Percentiles rank a stretch among this genome's conserved stretches.
phyloP scores from a whole-genome alignment of 2,113 vertebrate species.

The Glaucomys volans region DNA sequence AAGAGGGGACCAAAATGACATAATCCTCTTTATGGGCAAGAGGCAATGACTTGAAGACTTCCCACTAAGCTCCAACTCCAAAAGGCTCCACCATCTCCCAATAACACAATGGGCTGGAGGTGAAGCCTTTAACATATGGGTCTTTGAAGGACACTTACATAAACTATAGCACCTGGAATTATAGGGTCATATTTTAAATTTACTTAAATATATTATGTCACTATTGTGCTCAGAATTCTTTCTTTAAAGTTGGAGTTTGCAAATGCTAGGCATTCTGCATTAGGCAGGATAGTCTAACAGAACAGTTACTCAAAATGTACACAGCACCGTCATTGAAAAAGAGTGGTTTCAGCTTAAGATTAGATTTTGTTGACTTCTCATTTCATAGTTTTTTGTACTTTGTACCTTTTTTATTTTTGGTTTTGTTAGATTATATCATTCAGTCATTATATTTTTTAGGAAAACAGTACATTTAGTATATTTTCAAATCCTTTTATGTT shows the following conservation, averaged over 20 bases:
- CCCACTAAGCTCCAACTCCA: not conserved
- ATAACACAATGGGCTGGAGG: not conserved
- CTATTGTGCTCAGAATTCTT: not conserved
- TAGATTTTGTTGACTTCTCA: conserved; percentile 26
- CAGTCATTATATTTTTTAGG: conserved; percentile 23
- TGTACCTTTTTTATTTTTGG: not conserved
- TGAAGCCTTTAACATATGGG: not conserved
- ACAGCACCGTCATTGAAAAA: not conserved
- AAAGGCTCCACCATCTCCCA: not conserved
- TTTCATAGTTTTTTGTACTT: not conserved
- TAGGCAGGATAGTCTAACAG: not conserved
- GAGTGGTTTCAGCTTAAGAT: not conserved
- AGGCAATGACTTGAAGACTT: not conserved
- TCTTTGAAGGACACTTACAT: not conserved
- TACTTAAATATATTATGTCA: not conserved
- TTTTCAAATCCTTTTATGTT: conserved; percentile 20
- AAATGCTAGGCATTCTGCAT: not conserved
- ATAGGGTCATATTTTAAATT: not conserved
- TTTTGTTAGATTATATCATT: conserved; percentile 1
- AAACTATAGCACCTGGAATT: not conserved
- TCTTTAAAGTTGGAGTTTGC: not conserved
- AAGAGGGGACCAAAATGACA: not conserved
- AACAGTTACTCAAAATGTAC: not conserved
- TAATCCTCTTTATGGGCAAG: not conserved
- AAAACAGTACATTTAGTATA: not conserved